phyloP scores from a whole-genome alignment of 2,797 vertebrate species.

The Cyprinodon diabolis region DNA sequence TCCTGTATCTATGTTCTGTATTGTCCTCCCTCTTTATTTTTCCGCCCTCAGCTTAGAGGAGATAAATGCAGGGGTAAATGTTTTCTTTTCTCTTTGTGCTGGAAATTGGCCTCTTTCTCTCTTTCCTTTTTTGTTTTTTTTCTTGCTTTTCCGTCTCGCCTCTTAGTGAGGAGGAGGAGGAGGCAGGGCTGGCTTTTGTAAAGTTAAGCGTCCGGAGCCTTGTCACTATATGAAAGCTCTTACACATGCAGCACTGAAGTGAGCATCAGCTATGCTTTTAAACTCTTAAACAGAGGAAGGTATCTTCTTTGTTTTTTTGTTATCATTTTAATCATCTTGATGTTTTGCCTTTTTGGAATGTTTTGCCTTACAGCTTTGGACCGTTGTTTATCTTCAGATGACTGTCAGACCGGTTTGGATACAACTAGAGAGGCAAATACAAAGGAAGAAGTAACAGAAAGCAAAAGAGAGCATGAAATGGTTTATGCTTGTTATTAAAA shows the following conservation, averaged over 20 bases:
- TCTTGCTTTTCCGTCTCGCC: constrained; percentile 20
- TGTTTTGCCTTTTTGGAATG: constrained; percentile 9
- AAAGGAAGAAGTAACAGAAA: constrained; percentile 25
- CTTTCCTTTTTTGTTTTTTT: constrained; percentile 25
- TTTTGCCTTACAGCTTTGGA: constrained; percentile 12
- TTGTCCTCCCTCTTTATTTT: constrained; percentile 46
- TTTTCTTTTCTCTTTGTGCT: constrained; percentile 69
- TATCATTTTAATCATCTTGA: background rate
- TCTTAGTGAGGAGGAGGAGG: constrained; percentile 24
- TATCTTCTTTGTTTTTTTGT: constrained; percentile 21
- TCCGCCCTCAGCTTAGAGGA: constrained; percentile 28
- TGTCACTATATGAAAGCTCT: constrained; percentile 59
- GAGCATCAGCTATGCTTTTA: constrained; percentile 2
- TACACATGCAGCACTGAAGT: constrained; percentile 54
- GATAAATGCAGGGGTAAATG: constrained; percentile 46
- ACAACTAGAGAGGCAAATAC: constrained; percentile 18
- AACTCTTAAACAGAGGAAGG: constrained; percentile 24
- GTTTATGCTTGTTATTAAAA: constrained; percentile 25
- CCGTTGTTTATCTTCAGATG: constrained; percentile 31
- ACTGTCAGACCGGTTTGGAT: constrained; percentile 36
- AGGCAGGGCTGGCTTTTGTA: constrained; percentile 64
- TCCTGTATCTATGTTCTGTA: constrained; percentile 43
- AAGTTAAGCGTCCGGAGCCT: constrained; percentile 60
- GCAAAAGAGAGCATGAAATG: constrained; percentile 9
- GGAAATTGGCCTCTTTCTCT: constrained; percentile 53